phyloP scores from a whole-genome alignment of 2,888 invertebrate genomes.

The Trilocha varians region DNA sequence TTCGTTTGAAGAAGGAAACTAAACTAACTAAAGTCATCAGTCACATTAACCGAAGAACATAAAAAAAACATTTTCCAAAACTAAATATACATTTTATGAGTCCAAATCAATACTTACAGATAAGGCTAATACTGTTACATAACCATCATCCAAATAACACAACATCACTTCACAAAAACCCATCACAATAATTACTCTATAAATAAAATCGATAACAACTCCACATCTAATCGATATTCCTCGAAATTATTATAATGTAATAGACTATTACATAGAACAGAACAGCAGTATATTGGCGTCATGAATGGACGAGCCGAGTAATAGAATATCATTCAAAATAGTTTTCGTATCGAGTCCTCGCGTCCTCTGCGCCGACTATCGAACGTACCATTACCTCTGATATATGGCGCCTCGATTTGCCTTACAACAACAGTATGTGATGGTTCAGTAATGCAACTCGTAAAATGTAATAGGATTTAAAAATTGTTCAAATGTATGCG shows the following conservation, averaged over 20 bases:
- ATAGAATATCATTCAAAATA: slow-evolving; percentile 17
- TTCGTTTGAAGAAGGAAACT: too few relatives aligned
- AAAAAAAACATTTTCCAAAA: too few relatives aligned
- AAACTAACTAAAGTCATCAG: too few relatives aligned
- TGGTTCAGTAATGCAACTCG: neutral
- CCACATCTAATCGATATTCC: neutral
- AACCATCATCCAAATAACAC: too few relatives aligned
- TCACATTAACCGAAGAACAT: too few relatives aligned
- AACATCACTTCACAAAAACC: too few relatives aligned
- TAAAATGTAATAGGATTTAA: neutral
- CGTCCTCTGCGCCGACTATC: slow-evolving; percentile 13
- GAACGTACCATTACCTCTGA: slow-evolving; percentile 22
- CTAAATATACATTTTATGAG: too few relatives aligned
- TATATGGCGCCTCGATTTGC: slow-evolving; percentile 16
- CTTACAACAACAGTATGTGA: neutral
- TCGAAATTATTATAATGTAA: neutral
- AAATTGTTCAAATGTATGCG: neutral
- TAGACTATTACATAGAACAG: neutral
- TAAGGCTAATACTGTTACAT: too few relatives aligned
- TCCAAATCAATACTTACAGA: too few relatives aligned
- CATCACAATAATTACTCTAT: too few relatives aligned
- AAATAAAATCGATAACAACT: too few relatives aligned
- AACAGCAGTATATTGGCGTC: slow-evolving; percentile 8
- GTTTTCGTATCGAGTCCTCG: slow-evolving; percentile 13
- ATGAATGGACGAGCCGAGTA: slow-evolving; percentile 14